phyloP scores from a whole-genome alignment of 2,888 invertebrate species.

The Nemoura dubitans region DNA sequence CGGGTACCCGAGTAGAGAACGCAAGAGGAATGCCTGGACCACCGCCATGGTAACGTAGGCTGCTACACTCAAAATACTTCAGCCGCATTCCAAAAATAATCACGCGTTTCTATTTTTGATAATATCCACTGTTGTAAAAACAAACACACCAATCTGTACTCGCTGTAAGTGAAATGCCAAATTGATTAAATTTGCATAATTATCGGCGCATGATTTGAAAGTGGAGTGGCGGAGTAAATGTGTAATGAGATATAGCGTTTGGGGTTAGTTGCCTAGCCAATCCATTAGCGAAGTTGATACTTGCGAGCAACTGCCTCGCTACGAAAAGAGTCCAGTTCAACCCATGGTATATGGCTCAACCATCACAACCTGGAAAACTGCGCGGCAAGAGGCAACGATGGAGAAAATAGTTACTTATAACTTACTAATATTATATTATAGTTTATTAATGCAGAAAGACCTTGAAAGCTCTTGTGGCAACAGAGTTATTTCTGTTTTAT shows the following conservation, averaged over 20 bases:
- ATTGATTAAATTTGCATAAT: not conserved
- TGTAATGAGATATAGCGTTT: not conserved
- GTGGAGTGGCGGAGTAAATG: not conserved
- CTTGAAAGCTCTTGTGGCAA: constrained; percentile 23
- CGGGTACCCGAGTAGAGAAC: not conserved
- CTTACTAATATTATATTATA: not conserved
- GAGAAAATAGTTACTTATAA: not conserved
- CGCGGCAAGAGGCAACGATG: not conserved
- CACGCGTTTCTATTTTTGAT: constrained; percentile 26
- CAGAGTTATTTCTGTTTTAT: constrained; percentile 31
- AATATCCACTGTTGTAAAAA: constrained; percentile 12
- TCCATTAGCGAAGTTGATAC: not conserved
- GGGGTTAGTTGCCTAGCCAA: not conserved
- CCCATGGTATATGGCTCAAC: too few species aligned
- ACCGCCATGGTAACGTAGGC: not conserved
- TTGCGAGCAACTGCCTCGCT: not conserved
- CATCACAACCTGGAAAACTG: not conserved
- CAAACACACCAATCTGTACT: not conserved
- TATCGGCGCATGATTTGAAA: not conserved
- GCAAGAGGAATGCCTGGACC: constrained; percentile 18
- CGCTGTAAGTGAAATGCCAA: not conserved
- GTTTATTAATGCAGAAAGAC: constrained; percentile 2
- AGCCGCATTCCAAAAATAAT: constrained; percentile 36
- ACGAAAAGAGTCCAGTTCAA: not conserved
- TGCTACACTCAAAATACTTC: constrained; percentile 26